A percentile compares a stretch with the other conserved stretches of the same genome.
These are phyloP conservation scores for Eupithecia dodoneata DNA, from an alignment of 2,888 invertebrate species.

Conservation along the genomic window DNA sequence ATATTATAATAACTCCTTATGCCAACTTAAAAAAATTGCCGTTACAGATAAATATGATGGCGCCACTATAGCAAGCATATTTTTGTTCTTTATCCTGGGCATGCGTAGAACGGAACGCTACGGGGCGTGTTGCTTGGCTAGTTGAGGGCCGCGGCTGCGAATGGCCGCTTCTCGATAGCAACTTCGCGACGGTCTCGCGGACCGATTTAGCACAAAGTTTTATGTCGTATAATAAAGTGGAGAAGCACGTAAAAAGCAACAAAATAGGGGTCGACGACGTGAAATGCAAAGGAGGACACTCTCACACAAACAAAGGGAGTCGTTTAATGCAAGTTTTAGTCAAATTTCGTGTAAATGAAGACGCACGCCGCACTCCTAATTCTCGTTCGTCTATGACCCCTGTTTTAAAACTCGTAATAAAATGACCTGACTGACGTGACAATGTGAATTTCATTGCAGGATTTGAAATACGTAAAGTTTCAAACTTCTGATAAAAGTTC, in stretches of 20 bases:
- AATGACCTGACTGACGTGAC: conserved; percentile 65
- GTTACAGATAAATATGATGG: not conserved
- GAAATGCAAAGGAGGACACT: conserved; percentile 82
- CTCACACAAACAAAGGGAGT: conserved; percentile 81
- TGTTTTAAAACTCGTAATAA: conserved; percentile 56
- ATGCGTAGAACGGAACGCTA: conserved; percentile 49
- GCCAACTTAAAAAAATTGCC: not conserved
- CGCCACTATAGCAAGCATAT: not conserved
- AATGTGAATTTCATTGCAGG: conserved; percentile 51
- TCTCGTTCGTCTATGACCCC: conserved; percentile 62
- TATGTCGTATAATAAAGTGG: conserved; percentile 60
- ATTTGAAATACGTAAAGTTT: conserved; percentile 15
- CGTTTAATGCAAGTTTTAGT: conserved; percentile 54
- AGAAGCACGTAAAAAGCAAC: conserved; percentile 61
- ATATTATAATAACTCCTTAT: too few relatives aligned
- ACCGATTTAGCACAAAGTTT: conserved; percentile 63
- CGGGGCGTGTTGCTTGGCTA: conserved; percentile 66
- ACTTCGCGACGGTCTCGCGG: conserved; percentile 71
- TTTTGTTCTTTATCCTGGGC: not conserved
- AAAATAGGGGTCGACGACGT: conserved; percentile 70
- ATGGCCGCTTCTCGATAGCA: conserved; percentile 72
- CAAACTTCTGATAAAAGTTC: conserved; percentile 14
- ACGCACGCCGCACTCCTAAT: conserved; percentile 63
- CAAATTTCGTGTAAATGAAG: conserved; percentile 48
- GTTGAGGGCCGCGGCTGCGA: conserved; percentile 46